A percentile compares a stretch with the other conserved stretches of the same genome.
phyloP scores from a whole-genome alignment of 2,113 vertebrate species.

The Laticauda laticaudata region DNA sequence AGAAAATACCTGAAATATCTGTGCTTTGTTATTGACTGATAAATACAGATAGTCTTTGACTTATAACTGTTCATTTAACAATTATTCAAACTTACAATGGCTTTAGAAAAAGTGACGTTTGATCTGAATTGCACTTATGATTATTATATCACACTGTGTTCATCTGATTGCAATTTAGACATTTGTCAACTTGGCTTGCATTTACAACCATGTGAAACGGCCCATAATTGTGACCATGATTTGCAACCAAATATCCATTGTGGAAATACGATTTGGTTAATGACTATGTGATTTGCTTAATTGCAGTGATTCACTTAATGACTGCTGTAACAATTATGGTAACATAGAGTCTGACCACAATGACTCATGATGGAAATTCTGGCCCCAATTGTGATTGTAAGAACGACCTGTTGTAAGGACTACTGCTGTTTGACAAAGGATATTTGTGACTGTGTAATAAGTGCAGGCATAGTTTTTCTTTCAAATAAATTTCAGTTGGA shows the following conservation, averaged over 20 bases:
- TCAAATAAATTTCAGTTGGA: not conserved
- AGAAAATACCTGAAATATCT: not conserved
- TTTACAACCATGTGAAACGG: not conserved
- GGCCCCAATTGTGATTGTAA: not conserved
- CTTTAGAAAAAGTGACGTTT: not conserved
- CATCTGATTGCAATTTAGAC: not conserved
- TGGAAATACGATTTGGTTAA: not conserved
- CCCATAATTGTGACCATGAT: not conserved
- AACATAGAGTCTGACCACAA: not conserved
- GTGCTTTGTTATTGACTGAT: not conserved
- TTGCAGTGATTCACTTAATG: not conserved
- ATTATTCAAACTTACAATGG: not conserved
- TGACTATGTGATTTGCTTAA: not conserved
- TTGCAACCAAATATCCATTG: not conserved
- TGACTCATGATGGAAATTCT: not conserved
- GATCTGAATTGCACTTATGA: not conserved
- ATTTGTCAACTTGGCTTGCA: not conserved
- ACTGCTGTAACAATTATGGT: not conserved
- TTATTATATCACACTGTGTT: not conserved
- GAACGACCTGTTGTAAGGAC: not conserved
- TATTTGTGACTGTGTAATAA: not conserved
- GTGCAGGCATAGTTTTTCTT: not conserved
- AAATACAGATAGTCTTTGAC: not conserved
- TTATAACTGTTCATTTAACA: not conserved
- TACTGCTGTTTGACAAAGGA: not conserved